Base-by-base conservation (phyloP, 2,797 vertebrate genomes). In the Poeciliopsis paucimaculata region DNA sequence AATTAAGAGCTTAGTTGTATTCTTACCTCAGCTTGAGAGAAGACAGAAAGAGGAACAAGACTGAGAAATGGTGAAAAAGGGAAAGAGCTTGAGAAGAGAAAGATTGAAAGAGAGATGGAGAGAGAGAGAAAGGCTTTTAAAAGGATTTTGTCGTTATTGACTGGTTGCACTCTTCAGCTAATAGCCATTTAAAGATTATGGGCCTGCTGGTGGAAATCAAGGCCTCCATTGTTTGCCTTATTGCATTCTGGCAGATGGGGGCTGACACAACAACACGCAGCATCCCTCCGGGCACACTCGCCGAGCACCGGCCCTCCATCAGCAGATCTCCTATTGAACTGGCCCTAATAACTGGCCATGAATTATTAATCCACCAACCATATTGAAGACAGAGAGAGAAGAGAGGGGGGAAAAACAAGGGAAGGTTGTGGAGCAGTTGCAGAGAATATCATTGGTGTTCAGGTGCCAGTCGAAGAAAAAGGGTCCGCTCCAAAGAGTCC, bases 181-280 rank as follows among this genome's bases (percentile, higher is more conserved):
- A 96, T 96, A 96, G 96, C 96, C 96, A 96, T 96, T 96, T 96
- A 96, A 96, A 96, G 96, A 96, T 96, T 96, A 96, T 96, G 95
- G 95, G 95, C 95, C 96, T 96, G 96, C 96, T 96, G 96, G 95
- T 96, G 96, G 95, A 96, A 96, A 96, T 96, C 95, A 96, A 96
- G 96, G 96, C 95, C 95, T 96, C 94, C 96, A 96, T 96, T 96
- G 96, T 96, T 96, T 95, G 94, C 94, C 95, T 96, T 96, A 96
- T 96, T 96, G 96, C 96, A 95, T 96, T 96, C 94, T 96, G 95
- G 96, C 96, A 96, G 96, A 96, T 96, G 96, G 95, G 94, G 96
- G 95, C 95, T 96, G 96, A 96, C 95, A 96, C 96, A 96, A 96
- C 96, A 96, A 96, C 96, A 96, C 95, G 88, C 93, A 93, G 93